These are phyloP conservation scores for Setipinna tenuifilis DNA, from an alignment of 2,797 vertebrate genomes.

Conservation along the genomic window DNA sequence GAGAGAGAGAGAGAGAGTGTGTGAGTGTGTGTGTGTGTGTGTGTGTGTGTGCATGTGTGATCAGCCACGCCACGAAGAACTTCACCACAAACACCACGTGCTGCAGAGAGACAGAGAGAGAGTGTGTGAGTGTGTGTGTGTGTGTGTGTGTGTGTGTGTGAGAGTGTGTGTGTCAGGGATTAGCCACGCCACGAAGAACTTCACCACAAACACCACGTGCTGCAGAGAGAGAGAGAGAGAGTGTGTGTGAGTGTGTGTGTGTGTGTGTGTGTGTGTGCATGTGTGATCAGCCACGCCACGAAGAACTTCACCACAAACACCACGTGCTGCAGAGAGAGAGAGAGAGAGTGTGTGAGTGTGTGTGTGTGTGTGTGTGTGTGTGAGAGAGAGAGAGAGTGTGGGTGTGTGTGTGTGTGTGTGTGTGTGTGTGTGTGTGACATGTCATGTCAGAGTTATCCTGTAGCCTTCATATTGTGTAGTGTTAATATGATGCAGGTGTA, in stretches of 20 bases:
- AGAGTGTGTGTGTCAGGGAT: no score
- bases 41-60: slow-evolving; percentile 51
- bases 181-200: slow-evolving; percentile 95
- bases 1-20: background rate
- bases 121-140: no score
- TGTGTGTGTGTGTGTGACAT: no score
- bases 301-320: slow-evolving; percentile 95
- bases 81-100: slow-evolving; percentile 93
- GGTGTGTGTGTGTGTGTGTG: no score
- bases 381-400: no score
- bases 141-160: background rate
- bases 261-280: background rate
- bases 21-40: background rate
- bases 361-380: background rate
- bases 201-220: slow-evolving; percentile 92
- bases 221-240: slow-evolving; percentile 51
- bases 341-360: background rate
- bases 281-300: slow-evolving; percentile 94
- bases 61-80: slow-evolving; percentile 95
- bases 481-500: no score
- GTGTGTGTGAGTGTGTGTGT: background rate
- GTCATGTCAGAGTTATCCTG: no score
- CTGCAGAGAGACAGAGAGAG: slow-evolving; percentile 60
- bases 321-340: slow-evolving; percentile 78
- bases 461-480: no score